Evolutionary conservation across 2,888 invertebrate species (phyloP).

Genomic region (Ophonus ardosiacus): DNA sequence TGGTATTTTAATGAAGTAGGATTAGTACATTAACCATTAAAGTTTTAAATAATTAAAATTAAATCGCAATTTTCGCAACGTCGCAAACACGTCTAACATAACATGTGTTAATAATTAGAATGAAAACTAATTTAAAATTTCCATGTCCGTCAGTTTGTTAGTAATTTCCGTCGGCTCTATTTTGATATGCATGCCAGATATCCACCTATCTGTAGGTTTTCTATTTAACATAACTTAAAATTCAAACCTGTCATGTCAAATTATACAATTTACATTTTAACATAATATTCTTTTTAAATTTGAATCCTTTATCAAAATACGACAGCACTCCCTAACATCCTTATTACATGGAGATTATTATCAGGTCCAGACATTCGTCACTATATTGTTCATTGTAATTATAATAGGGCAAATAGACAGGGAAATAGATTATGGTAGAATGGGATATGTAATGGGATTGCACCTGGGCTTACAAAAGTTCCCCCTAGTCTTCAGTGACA

Average conservation of each 20-base stretch:
- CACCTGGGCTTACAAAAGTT: slow-evolving; percentile 15
- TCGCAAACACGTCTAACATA: background rate
- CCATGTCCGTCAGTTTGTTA: background rate
- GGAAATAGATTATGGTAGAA: background rate
- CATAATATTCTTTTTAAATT: slow-evolving; percentile 19
- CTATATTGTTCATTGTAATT: slow-evolving; percentile 13
- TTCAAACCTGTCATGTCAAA: slow-evolving; percentile 37
- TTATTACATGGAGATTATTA: slow-evolving; percentile 24
- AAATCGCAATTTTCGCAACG: too few species aligned
- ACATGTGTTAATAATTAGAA: background rate
- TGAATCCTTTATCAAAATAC: slow-evolving; percentile 1
- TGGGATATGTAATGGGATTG: slow-evolving; percentile 2
- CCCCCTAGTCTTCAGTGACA: background rate
- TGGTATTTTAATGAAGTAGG: too few species aligned
- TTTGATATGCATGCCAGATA: background rate
- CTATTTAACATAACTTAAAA: background rate
- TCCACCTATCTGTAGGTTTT: background rate
- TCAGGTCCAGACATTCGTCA: slow-evolving; percentile 15
- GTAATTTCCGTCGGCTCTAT: background rate
- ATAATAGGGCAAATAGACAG: background rate
- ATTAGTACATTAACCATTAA: too few species aligned
- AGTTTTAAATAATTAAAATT: background rate
- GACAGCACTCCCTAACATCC: slow-evolving; percentile 26
- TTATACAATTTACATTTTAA: slow-evolving; percentile 39
- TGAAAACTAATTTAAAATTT: background rate